These are phyloP conservation scores for Sarcophaga subvicina DNA, from an alignment of 2,888 invertebrate genomes.

Conservation along the genomic window DNA sequence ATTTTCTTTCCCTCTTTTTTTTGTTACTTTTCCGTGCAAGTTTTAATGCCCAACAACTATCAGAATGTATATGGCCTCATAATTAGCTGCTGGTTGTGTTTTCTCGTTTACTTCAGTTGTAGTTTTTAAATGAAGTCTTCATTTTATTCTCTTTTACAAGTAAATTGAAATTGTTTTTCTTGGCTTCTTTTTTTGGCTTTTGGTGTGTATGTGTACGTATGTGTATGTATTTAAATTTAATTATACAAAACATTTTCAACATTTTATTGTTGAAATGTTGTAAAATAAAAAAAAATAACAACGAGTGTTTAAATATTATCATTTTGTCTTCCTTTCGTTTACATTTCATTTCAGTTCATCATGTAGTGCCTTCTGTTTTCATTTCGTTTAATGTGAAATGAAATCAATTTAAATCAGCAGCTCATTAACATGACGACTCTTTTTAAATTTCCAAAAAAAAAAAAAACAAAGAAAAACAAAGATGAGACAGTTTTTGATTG, in stretches of 20 bases:
- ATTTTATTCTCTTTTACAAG: conserved; percentile 32
- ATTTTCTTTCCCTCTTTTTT: background rate
- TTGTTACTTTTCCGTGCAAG: background rate
- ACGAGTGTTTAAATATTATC: conserved; percentile 3
- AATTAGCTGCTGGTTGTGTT: conserved; percentile 48
- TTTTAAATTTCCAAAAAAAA: background rate
- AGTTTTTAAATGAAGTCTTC: conserved; percentile 60
- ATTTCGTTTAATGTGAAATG: conserved; percentile 41
- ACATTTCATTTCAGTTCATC: background rate
- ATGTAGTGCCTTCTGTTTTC: background rate
- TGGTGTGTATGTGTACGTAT: background rate
- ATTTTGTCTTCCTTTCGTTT: background rate
- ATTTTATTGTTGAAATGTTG: conserved; percentile 45
- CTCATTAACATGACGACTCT: conserved; percentile 35
- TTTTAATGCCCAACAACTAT: too few species aligned
- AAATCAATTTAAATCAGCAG: conserved; percentile 48
- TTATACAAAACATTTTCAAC: conserved; percentile 54
- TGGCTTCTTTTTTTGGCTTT: background rate
- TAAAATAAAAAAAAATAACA: conserved; percentile 40
- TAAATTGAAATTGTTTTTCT: conserved; percentile 43
- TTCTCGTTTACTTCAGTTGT: conserved; percentile 11
- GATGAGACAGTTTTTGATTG: background rate
- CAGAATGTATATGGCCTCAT: conserved; percentile 32
- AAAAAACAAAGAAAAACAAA: background rate
- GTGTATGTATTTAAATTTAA: conserved; percentile 40